Evolutionary conservation across 1,140 invertebrate species (phyloP), one percentile per base, ranked within the genome.

Genomic region (Drosophila ercepeae): DNA sequence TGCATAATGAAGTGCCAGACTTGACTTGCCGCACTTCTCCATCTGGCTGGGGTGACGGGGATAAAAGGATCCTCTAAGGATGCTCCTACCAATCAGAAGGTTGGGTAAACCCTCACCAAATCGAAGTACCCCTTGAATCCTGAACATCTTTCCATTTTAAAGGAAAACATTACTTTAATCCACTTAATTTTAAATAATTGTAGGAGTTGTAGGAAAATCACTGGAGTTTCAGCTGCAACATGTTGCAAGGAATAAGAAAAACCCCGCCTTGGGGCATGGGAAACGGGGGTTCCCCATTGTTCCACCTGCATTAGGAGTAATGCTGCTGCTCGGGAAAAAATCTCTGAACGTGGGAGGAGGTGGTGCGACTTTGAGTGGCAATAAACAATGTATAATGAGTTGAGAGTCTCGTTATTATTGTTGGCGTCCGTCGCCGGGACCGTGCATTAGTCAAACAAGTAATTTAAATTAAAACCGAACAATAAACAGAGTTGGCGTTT

Each of bases 1-100:
- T 77, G 82, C 82, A 86, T 77, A 65, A 75, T 77, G 82, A 88
- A 88, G 82, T 75, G 83, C 48, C 71, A 42, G 19, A 54, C 57
- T 49, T 51, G 59, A 68, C 79, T 72, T 75, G 52, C 45, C 67
- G 7, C n/a, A 53, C 19, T 36, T 36, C 14, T 5, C 19, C 16
- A 21, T 27, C 13, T n/a, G n/a, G n/a, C 16, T 11, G 16, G 16
- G 16, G 13, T 42, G 14, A 1, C 3, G 1, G 16, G 34, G 16
- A 18, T 18, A 9, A 5, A 0, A 42, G 39, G 8, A 1, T 1
- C 39, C 6, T 42, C 16, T 3, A 19, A 19, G 16, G 2, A 42
- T n/a, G n/a, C n/a, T n/a, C n/a, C n/a, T n/a, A n/a, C n/a, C n/a
- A n/a, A 42, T 18, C 13, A 7, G 6, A 5, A 32, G 13, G n/a